Evolutionary conservation across 2,888 invertebrate species (phyloP), one percentile per base, ranked within the genome.

Genomic region (Craniophora ligustri): DNA sequence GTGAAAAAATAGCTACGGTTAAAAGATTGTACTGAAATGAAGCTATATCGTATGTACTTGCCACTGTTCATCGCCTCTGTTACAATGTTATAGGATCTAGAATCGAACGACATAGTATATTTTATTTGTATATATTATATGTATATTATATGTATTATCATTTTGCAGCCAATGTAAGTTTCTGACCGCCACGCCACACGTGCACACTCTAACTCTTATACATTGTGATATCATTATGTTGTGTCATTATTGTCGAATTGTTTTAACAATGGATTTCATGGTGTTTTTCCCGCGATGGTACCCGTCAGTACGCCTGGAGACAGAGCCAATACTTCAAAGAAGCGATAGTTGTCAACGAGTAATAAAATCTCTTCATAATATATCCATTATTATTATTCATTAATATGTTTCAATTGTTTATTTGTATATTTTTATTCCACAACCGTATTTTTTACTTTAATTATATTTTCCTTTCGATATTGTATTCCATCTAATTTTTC

Each of bases 311-410:
- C 95, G 97, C 97, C 95, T 98, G 98, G 98, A 97, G 97, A 95
- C 96, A 97, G 96, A 98, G 98, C 96, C 96, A 97, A 94, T 96
- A 98, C 97, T 98, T 98, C 98, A 97, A 96, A 96, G 97, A 98
- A 95, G 97, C 97, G 95, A 97, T 98, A 94, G 96, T 97, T 95
- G 95, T 95, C 94, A 96, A 96, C 94, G 96, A 97, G 96, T 96
- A 96, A 96, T 94, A 90, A 92, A 62, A 90, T 90, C 87, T 93
- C 91, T 94, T 87, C 87, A 86, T 91, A 85, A 92, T 94, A 90
- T 88, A 88, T 86, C 84, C 84, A 89, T 89, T 91, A 89, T 89
- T 88, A 87, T 87, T 87, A 91, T 91, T 92, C 87, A 91, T 91
- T 81, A 81, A 72, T 84, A 85, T 80, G 83, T 88, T 88, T 86